Evolutionary conservation across 2,888 invertebrate genomes (phyloP).

Genomic region (Drosophila paracracens): DNA sequence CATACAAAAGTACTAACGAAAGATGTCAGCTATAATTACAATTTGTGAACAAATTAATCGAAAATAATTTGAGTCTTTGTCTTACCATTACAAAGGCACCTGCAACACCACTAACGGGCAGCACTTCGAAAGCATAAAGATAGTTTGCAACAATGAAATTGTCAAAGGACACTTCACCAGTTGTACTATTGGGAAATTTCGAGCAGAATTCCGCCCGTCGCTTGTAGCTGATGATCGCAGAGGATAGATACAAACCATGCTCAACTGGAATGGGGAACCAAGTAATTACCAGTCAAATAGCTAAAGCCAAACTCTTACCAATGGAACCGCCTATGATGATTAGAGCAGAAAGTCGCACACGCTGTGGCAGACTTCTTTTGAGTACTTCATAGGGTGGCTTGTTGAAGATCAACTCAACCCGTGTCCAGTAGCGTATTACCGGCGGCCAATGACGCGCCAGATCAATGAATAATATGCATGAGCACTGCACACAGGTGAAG

Average conservation of each 20-base stretch:
- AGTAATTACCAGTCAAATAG: accelerated
- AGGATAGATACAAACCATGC: constrained; percentile 74
- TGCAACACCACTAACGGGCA: constrained; percentile 63
- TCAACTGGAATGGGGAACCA: constrained; percentile 63
- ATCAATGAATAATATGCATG: constrained; percentile 77
- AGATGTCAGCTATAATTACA: constrained; percentile 60
- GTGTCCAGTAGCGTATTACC: constrained; percentile 81
- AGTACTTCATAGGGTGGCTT: constrained; percentile 76
- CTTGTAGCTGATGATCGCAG: constrained; percentile 64
- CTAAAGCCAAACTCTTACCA: constrained; percentile 47
- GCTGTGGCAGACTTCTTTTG: constrained; percentile 61
- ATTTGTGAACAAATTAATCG: too few species aligned
- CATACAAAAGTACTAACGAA: constrained; percentile 87
- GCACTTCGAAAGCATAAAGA: constrained; percentile 71
- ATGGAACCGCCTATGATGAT: constrained; percentile 71
- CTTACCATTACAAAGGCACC: constrained; percentile 72
- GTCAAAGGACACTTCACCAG: constrained; percentile 50
- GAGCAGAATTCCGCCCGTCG: constrained; percentile 57
- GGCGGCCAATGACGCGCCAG: constrained; percentile 82
- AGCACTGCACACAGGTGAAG: constrained; percentile 73
- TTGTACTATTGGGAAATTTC: constrained; percentile 54
- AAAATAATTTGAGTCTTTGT: background rate
- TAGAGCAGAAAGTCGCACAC: constrained; percentile 72
- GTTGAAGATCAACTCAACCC: constrained; percentile 79
- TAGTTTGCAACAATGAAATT: constrained; percentile 69